These are phyloP conservation scores for Miltochrista miniata DNA, from an alignment of 2,888 invertebrate genomes.

Conservation along the genomic window DNA sequence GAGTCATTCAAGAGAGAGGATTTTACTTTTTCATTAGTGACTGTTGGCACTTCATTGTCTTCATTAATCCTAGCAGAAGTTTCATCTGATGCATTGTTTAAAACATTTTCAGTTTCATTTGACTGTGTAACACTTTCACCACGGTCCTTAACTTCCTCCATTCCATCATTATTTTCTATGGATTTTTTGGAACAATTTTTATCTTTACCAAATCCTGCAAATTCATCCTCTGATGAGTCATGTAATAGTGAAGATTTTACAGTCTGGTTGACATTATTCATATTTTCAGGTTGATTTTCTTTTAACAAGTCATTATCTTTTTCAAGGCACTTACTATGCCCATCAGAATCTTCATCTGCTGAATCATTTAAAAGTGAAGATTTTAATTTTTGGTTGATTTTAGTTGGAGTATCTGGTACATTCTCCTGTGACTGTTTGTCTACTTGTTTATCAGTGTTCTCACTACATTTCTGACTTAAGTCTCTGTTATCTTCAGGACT, in stretches of 20 bases:
- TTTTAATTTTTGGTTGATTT: background rate
- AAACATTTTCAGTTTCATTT: background rate
- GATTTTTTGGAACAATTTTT: background rate
- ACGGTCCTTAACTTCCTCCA: background rate
- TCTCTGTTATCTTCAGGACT: background rate
- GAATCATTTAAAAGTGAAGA: slow-evolving; percentile 5
- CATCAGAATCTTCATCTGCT: slow-evolving; percentile 1
- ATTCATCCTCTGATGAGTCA: slow-evolving; percentile 38
- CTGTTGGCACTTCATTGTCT: slow-evolving; percentile 23
- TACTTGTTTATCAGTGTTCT: background rate
- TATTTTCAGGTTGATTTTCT: background rate
- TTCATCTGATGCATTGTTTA: slow-evolving; percentile 3
- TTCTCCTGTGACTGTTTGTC: background rate
- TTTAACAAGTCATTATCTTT: slow-evolving; percentile 12
- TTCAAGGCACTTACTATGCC: background rate
- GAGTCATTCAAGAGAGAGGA: slow-evolving; percentile 43
- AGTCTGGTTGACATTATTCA: slow-evolving; percentile 11
- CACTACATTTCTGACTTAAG: background rate
- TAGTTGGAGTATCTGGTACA: background rate
- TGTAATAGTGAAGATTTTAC: slow-evolving; percentile 40
- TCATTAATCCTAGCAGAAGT: slow-evolving; percentile 27
- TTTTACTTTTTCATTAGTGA: slow-evolving; percentile 26
- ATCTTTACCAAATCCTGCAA: slow-evolving; percentile 22
- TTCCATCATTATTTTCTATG: background rate
- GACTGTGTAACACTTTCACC: background rate